Evolutionary conservation across 2,797 vertebrate species (phyloP).

Genomic region (Alcedo quadribrachys): DNA sequence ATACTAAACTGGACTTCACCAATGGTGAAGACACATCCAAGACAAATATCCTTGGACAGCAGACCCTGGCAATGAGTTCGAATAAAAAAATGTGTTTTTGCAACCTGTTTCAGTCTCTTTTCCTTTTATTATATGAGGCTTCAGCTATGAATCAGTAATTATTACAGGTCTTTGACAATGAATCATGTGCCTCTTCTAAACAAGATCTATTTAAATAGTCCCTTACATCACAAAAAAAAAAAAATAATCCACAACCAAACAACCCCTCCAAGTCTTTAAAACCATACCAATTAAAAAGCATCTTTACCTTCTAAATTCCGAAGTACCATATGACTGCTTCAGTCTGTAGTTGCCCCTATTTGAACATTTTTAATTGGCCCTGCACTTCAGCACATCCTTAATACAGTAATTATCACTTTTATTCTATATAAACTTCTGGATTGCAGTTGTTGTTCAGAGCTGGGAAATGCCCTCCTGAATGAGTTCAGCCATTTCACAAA

Average conservation of each 20-base stretch:
- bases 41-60: neutral
- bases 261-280: neutral
- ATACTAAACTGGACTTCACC: neutral
- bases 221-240: neutral
- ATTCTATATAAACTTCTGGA: neutral
- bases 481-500: constrained; percentile 25
- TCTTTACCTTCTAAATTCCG: neutral
- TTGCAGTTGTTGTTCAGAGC: neutral
- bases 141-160: neutral
- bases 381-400: neutral
- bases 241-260: neutral
- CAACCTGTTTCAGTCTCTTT: neutral
- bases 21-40: neutral
- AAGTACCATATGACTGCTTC: neutral
- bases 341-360: neutral
- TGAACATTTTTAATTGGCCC: neutral
- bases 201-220: neutral
- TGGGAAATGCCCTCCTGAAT: constrained; percentile 12
- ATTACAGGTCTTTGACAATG: neutral
- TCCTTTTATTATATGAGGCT: neutral
- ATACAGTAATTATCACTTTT: neutral
- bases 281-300: neutral
- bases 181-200: neutral
- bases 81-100: neutral
- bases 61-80: neutral